phyloP scores from a whole-genome alignment of 2,797 vertebrate species.

The Aviceda cuculoides region DNA sequence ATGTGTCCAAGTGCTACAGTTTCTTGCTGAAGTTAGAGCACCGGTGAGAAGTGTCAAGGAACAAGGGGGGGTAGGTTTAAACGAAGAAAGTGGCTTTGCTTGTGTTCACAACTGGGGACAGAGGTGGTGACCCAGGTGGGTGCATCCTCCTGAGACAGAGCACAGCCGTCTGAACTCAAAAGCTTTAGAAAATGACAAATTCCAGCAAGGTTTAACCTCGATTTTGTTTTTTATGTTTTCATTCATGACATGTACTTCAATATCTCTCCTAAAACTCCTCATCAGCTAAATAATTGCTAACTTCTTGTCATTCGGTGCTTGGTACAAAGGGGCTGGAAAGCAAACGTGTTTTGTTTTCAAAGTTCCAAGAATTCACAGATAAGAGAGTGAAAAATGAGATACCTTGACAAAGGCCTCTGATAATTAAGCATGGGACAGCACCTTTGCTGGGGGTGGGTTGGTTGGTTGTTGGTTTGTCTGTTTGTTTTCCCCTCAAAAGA shows the following conservation, averaged over 20 bases:
- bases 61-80: neutral
- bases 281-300: neutral
- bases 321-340: neutral
- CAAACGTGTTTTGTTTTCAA: neutral
- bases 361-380: neutral
- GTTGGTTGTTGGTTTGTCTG: neutral
- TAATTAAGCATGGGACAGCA: rapidly evolving
- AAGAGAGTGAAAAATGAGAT: neutral
- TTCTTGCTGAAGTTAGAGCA: neutral
- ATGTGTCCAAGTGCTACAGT: neutral
- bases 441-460: neutral
- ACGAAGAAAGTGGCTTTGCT: neutral
- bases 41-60: neutral
- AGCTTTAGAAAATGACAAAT: neutral
- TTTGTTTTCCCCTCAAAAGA: neutral
- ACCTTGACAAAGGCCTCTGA: neutral
- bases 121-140: neutral
- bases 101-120: neutral
- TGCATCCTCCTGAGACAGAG: no score
- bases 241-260: neutral
- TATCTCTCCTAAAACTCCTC: neutral
- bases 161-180: neutral
- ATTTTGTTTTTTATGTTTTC: neutral
- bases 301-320: neutral
- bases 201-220: neutral